These are phyloP conservation scores for Tuberolachnus salignus DNA, from an alignment of 2,888 invertebrate species.

Conservation along the genomic window DNA sequence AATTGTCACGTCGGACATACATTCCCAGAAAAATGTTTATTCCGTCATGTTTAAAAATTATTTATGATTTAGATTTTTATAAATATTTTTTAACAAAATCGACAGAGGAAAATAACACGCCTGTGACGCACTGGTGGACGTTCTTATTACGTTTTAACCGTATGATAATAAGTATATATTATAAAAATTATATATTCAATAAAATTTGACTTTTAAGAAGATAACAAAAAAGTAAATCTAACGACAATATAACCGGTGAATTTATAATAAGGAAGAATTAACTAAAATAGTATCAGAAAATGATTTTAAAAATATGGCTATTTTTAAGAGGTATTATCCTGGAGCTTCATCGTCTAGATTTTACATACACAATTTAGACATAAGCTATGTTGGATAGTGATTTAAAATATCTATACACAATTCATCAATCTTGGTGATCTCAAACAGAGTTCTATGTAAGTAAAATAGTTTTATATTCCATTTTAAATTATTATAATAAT, in stretches of 20 bases:
- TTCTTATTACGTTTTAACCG: too few species aligned
- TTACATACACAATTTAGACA: conserved; percentile 91
- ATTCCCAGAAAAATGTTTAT: too few species aligned
- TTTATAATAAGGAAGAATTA: conserved; percentile 72
- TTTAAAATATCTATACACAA: conserved; percentile 76
- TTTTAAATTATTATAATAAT: conserved; percentile 58
- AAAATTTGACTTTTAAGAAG: conserved; percentile 57
- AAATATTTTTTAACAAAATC: too few species aligned
- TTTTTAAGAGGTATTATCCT: conserved; percentile 84
- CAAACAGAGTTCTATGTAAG: conserved; percentile 62
- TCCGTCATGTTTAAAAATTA: too few species aligned
- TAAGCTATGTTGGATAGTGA: conserved; percentile 78
- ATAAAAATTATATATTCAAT: conserved; percentile 60
- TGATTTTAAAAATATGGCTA: conserved; percentile 70
- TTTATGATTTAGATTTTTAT: too few species aligned
- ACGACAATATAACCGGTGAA: conserved; percentile 59
- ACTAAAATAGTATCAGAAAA: conserved; percentile 73
- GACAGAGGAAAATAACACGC: too few species aligned
- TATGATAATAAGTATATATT: too few species aligned
- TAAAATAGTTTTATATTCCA: conserved; percentile 38
- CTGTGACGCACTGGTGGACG: too few species aligned
- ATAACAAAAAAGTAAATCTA: conserved; percentile 59
- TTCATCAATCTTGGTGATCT: conserved; percentile 63
- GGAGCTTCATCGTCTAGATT: conserved; percentile 82
- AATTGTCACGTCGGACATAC: too few species aligned